A percentile compares a stretch with the other conserved stretches of the same genome.
These are phyloP conservation scores for Neosalanx taihuensis DNA, from an alignment of 2,797 vertebrate species.

Conservation along the genomic window DNA sequence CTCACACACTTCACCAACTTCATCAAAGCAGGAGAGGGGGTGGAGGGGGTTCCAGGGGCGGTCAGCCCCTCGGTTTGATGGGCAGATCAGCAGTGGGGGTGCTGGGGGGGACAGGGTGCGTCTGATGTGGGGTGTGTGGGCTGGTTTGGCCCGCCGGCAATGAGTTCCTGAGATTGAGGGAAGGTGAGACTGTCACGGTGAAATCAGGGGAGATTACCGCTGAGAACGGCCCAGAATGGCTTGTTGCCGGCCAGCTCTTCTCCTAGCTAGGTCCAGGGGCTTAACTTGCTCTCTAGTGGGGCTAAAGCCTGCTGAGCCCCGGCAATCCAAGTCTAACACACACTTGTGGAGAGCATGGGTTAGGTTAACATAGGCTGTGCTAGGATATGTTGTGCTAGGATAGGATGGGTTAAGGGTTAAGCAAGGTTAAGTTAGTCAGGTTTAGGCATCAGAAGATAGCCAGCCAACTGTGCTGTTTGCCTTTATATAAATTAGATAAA, in stretches of 20 bases:
- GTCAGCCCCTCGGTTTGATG: constrained; percentile 2
- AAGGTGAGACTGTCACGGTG: constrained; percentile 13
- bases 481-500: too few species aligned
- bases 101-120: not conserved
- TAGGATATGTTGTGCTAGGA: too few species aligned
- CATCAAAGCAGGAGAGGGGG: constrained; percentile 7
- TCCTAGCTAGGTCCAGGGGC: not conserved
- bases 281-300: not conserved
- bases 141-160: not conserved
- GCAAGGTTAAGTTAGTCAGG: not conserved
- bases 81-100: not conserved
- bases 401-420: not conserved
- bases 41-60: not conserved
- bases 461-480: too few species aligned
- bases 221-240: constrained; percentile 6
- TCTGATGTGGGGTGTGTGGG: not conserved
- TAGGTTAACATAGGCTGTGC: too few species aligned
- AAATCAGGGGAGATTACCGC: constrained; percentile 9
- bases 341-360: not conserved
- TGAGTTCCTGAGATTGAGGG: not conserved
- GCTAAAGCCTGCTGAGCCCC: too few species aligned
- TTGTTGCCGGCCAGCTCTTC: not conserved
- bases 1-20: not conserved
- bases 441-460: too few species aligned
- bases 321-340: too few species aligned